phyloP scores from a whole-genome alignment of 1,140 invertebrate species.

The Cherax destructor region DNA sequence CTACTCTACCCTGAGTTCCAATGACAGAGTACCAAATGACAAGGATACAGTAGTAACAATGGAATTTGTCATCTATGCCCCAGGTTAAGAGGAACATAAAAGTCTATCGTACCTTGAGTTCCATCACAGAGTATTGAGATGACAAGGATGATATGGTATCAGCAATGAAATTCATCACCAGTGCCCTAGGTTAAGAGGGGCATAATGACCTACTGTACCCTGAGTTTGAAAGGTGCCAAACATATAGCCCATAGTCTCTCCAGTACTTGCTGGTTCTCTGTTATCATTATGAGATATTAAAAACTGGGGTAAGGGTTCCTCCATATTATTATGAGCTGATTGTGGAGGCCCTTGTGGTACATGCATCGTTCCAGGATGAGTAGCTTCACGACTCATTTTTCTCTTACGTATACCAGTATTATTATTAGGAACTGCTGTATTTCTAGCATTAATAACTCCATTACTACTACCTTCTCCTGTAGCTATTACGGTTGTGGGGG shows the following conservation, averaged over 20 bases:
- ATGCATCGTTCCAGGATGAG: conserved; percentile 34
- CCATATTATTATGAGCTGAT: conserved; percentile 28
- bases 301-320: conserved; percentile 43
- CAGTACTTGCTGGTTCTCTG: conserved; percentile 23
- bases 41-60: too few species aligned
- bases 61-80: conserved; percentile 23
- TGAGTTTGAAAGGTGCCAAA: conserved; percentile 40
- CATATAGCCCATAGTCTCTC: conserved; percentile 52
- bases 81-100: conserved; percentile 38
- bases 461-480: not conserved
- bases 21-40: too few species aligned
- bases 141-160: not conserved
- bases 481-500: conserved; percentile 28
- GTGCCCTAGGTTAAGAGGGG: conserved; percentile 43
- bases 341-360: conserved; percentile 47
- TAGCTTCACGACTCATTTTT: conserved; percentile 25
- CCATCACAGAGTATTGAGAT: not conserved
- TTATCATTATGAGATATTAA: conserved; percentile 32
- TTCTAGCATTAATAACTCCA: conserved; percentile 22
- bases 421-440: not conserved
- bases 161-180: conserved; percentile 17
- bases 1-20: conserved; percentile 13
- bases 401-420: conserved; percentile 1
- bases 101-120: conserved; percentile 17
- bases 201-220: conserved; percentile 32